Evolutionary conservation across 2,888 invertebrate species (phyloP).

Genomic region (Scelioninae gen. 1): DNA sequence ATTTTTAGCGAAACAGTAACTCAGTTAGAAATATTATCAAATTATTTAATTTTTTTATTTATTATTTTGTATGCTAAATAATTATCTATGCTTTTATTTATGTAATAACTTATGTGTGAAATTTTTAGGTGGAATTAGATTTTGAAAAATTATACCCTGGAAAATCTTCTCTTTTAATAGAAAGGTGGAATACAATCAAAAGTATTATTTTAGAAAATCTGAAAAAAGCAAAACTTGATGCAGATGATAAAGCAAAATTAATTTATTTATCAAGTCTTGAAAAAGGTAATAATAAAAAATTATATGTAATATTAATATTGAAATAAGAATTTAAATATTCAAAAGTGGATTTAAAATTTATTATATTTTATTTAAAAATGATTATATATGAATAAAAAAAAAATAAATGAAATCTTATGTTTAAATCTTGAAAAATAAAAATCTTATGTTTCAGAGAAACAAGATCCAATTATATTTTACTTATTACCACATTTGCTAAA

Average conservation of each 20-base stretch:
- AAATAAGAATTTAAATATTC: too few species aligned
- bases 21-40: too few species aligned
- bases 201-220: slow-evolving; percentile 4
- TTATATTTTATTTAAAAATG: neutral
- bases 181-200: slow-evolving; percentile 10
- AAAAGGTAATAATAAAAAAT: neutral
- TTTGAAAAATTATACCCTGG: slow-evolving; percentile 12
- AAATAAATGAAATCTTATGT: too few species aligned
- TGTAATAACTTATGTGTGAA: neutral
- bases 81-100: neutral
- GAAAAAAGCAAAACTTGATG: slow-evolving; percentile 1
- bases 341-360: too few species aligned
- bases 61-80: too few species aligned
- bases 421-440: too few species aligned
- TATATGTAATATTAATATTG: neutral
- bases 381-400: neutral
- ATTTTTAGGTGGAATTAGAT: slow-evolving; percentile 10
- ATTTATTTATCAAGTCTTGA: slow-evolving; percentile 2
- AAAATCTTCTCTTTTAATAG: neutral
- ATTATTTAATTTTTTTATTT: too few species aligned
- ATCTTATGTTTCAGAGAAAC: slow-evolving; percentile 15
- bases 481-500: slow-evolving; percentile 21
- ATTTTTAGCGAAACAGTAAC: too few species aligned
- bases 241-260: neutral
- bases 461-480: slow-evolving; percentile 32